Base-by-base conservation (phyloP, 2,797 vertebrate genomes). In the Ptychobarbus kaznakovi region DNA sequence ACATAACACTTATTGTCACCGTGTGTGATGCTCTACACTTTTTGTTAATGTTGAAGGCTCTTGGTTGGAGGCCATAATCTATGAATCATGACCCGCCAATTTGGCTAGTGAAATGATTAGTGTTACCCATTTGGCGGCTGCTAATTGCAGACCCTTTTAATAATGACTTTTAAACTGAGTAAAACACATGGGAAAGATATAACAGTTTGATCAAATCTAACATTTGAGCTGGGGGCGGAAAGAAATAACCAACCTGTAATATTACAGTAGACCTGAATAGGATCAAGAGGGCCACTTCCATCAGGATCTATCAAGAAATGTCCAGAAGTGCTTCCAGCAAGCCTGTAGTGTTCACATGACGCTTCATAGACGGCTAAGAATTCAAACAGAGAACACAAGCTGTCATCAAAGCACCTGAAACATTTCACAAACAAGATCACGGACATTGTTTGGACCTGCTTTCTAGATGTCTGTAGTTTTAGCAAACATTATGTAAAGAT, bases 281-380 rank as follows among this genome's bases (percentile, higher is more conserved):
- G 92, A 80, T 93, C 93, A 91, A 96, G 90, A 89, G 95, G 94
- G 15, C 96, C 95, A 22, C 95, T 96, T 76, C 95, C 96, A 84
- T 96, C 96, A 9, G 94, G 94, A 92, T 96, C 96, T 18, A 96
- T 93, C 87, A 94, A 94, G 92, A 94, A 96, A 91, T 93, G 94
- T 84, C 95, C 96, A 0, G 96, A 96, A 49, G 94, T 93, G 90
- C 94, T 94, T 87, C 95, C 96, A 53, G 89, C 92, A 89, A 96
- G 93, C 89, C 94, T 94, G 92, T 96, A 96, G 58, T 95, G 94
- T 90, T 96, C 96, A 13, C 96, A 96, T 9, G 96, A 96, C 0
- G 93, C 89, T 91, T 96, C 95, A 61, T 95, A 95, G 81, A 96
- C 90, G 61, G 96, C 96, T 96, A 92, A 70, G 11, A 80, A 84